A percentile compares a stretch with the other conserved stretches of the same genome.
Evolutionary conservation across 1,140 invertebrate species (phyloP).

Genomic region (Drosophila parvula): DNA sequence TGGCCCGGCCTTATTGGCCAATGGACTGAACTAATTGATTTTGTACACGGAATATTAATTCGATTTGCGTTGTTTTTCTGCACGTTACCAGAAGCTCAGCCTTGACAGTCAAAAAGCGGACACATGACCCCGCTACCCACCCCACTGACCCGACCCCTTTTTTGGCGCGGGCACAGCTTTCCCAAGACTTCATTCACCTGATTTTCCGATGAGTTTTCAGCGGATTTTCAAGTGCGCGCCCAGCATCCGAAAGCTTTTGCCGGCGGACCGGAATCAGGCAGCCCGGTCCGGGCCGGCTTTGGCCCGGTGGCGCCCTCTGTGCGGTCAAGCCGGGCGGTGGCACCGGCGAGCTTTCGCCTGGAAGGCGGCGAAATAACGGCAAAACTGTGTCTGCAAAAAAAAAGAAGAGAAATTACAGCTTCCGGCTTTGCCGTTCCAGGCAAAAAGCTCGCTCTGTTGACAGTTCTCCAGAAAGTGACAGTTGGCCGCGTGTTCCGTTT

Average conservation of each 20-base stretch:
- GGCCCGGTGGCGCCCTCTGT: constrained; percentile 32
- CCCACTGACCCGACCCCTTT: too few relatives aligned
- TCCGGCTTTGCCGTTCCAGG: constrained; percentile 50
- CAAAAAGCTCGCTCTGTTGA: constrained; percentile 41
- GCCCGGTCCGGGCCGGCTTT: not conserved
- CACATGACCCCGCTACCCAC: not conserved
- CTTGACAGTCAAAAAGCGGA: constrained; percentile 34
- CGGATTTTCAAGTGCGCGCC: constrained; percentile 24
- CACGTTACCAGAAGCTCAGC: constrained; percentile 5
- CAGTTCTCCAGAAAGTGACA: constrained; percentile 51
- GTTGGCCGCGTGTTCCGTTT: constrained; percentile 43
- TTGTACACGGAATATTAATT: constrained; percentile 45
- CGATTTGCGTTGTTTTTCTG: constrained; percentile 30
- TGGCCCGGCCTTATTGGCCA: constrained; percentile 27
- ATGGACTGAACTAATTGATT: constrained; percentile 47
- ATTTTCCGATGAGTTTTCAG: not conserved
- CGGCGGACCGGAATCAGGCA: not conserved
- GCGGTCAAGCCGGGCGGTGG: constrained; percentile 2
- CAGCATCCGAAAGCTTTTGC: constrained; percentile 47
- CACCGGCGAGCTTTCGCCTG: constrained; percentile 24
- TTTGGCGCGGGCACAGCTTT: too few relatives aligned
- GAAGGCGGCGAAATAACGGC: constrained; percentile 17
- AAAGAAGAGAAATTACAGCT: constrained; percentile 39
- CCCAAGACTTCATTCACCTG: constrained; percentile 2
- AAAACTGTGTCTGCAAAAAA: not conserved